Evolutionary conservation across 92 coral and sea anemone genomes (phyloP).

Genomic region (Micromussa lordhowensis): DNA sequence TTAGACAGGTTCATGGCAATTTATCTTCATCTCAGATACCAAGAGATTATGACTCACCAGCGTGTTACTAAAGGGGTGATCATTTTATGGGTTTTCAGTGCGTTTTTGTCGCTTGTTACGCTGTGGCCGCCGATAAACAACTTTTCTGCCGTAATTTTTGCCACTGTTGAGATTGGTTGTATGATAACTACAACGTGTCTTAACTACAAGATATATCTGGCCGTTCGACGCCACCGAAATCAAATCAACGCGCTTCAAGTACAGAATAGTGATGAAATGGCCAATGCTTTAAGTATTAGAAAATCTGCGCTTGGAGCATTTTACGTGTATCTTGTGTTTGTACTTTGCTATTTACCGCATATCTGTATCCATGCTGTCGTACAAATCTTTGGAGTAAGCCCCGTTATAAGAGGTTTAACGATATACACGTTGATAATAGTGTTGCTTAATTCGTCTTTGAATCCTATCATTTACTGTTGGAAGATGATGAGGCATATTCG

Average conservation of each 20-base stretch:
- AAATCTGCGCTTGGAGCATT: constrained; percentile 3
- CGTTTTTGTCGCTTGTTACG: background rate
- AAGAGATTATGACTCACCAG: background rate
- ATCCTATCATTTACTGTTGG: background rate
- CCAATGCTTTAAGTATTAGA: background rate
- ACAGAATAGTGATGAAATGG: background rate
- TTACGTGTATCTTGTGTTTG: constrained; percentile 2
- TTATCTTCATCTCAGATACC: constrained; percentile 9
- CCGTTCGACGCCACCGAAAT: constrained; percentile 1
- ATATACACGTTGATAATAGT: background rate
- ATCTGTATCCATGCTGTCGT: background rate
- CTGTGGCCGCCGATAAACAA: background rate
- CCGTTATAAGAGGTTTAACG: background rate
- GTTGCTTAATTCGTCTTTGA: constrained; percentile 3
- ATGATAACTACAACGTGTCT: background rate
- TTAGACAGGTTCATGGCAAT: constrained; percentile 15
- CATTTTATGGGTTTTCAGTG: background rate
- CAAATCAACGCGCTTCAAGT: background rate
- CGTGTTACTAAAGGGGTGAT: background rate
- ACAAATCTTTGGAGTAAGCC: background rate
- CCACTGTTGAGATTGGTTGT: background rate
- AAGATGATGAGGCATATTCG: background rate
- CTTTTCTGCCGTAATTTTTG: background rate
- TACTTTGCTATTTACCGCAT: constrained; percentile 2
- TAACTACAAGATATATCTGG: background rate